Evolutionary conservation across 2,797 vertebrate genomes (phyloP).

Genomic region (Botia kubotai): DNA sequence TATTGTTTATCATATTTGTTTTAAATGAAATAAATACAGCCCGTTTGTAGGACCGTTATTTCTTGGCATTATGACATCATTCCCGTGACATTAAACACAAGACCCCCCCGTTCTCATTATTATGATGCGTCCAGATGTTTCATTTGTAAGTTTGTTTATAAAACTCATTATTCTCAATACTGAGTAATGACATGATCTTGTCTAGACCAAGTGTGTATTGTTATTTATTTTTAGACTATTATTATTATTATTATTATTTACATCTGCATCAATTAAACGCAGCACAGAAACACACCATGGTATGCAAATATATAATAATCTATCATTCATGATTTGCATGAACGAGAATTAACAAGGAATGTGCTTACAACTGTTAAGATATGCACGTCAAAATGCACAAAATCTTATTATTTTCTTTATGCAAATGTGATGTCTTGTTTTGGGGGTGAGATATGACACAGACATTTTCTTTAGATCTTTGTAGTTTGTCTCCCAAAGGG

Average conservation of each 20-base stretch:
- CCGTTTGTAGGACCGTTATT: background rate
- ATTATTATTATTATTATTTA: background rate
- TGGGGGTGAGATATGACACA: background rate
- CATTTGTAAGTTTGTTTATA: background rate
- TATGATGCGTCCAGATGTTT: background rate
- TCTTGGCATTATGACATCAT: background rate
- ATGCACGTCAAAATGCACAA: too few relatives aligned
- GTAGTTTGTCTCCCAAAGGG: background rate
- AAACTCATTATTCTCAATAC: slow-evolving; percentile 21
- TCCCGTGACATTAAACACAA: background rate
- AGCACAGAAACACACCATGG: background rate
- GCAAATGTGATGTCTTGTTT: too few relatives aligned
- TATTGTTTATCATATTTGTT: too few relatives aligned
- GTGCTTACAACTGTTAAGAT: too few relatives aligned
- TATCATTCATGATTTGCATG: background rate
- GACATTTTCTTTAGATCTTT: background rate
- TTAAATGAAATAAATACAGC: background rate
- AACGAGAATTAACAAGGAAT: too few relatives aligned
- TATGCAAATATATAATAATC: background rate
- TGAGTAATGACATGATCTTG: slow-evolving; percentile 6
- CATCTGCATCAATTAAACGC: background rate
- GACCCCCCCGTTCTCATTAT: background rate
- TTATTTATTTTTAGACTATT: too few relatives aligned
- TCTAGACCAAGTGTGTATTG: background rate
- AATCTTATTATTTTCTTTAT: background rate